Evolutionary conservation across 2,113 vertebrate species (phyloP).

Genomic region (Asarcornis scutulata): DNA sequence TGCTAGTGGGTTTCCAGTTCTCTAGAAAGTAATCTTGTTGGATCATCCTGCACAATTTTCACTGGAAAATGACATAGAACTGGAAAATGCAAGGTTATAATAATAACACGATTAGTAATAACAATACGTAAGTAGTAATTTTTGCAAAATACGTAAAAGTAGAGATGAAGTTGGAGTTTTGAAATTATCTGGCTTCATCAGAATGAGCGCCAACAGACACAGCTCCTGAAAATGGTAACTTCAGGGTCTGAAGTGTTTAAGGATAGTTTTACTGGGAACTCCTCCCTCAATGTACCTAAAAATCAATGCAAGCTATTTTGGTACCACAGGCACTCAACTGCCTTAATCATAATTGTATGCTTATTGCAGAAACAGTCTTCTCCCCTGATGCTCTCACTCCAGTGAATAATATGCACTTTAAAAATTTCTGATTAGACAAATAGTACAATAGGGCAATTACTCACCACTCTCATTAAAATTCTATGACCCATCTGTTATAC

Average conservation of each 20-base stretch:
- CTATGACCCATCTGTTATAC: constrained; percentile 14
- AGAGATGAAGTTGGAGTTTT: not conserved
- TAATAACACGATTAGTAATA: not conserved
- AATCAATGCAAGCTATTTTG: constrained; percentile 25
- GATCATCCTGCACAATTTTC: not conserved
- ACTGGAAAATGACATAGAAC: not conserved
- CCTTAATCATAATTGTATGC: constrained; percentile 19
- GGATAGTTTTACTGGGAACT: not conserved
- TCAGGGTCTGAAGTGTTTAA: not conserved
- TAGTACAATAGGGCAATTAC: constrained; percentile 9
- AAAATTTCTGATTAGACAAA: constrained; percentile 46
- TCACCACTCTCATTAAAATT: constrained; percentile 28
- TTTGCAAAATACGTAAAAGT: not conserved
- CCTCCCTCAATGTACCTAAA: not conserved
- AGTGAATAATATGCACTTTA: not conserved
- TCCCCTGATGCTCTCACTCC: not conserved
- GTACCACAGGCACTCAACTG: not conserved
- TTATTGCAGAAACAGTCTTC: constrained; percentile 41
- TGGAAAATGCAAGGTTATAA: not conserved
- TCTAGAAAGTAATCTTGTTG: not conserved
- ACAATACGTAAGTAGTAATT: not conserved
- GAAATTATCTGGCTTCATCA: not conserved
- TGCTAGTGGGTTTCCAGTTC: not conserved
- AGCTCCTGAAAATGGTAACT: not conserved
- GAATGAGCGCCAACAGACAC: not conserved